Evolutionary conservation across 2,113 vertebrate species (phyloP).

Genomic region (Mesitornis unicolor): DNA sequence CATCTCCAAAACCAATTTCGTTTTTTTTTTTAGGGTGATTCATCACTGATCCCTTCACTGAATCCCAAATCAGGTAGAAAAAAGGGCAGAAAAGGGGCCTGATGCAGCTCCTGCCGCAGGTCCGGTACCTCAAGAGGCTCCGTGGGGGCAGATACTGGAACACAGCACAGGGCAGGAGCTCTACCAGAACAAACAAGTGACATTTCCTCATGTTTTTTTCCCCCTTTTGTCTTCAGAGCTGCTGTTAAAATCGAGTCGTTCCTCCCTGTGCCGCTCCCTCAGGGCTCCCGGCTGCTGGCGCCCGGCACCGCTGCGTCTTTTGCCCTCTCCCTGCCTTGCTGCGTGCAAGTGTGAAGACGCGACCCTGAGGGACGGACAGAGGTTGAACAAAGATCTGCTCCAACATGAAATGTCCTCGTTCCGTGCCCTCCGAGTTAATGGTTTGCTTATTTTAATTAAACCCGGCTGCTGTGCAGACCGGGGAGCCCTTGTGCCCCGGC

Average conservation of each 20-base stretch:
- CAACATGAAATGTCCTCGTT: too few species aligned
- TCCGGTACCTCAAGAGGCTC: fast-evolving
- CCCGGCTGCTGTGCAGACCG: fast-evolving
- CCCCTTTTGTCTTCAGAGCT: neutral
- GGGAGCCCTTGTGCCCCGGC: neutral
- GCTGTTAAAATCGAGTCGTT: neutral
- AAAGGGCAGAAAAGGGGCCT: neutral
- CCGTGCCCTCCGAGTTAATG: neutral
- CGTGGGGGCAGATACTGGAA: neutral
- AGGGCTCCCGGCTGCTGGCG: neutral
- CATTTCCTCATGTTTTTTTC: neutral
- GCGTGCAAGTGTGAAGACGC: fast-evolving
- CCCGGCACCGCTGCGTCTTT: too few species aligned
- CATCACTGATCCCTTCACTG: neutral
- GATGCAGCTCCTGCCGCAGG: fast-evolving
- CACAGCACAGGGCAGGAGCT: neutral
- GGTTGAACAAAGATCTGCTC: neutral
- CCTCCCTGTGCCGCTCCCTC: neutral
- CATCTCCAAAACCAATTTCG: fast-evolving
- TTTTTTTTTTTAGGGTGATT: neutral
- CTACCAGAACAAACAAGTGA: neutral
- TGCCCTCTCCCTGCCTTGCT: neutral
- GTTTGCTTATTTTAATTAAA: neutral
- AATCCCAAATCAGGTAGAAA: neutral
- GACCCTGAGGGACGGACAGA: fast-evolving